phyloP scores from a whole-genome alignment of 2,113 vertebrate species.

The Pantherophis guttatus region DNA sequence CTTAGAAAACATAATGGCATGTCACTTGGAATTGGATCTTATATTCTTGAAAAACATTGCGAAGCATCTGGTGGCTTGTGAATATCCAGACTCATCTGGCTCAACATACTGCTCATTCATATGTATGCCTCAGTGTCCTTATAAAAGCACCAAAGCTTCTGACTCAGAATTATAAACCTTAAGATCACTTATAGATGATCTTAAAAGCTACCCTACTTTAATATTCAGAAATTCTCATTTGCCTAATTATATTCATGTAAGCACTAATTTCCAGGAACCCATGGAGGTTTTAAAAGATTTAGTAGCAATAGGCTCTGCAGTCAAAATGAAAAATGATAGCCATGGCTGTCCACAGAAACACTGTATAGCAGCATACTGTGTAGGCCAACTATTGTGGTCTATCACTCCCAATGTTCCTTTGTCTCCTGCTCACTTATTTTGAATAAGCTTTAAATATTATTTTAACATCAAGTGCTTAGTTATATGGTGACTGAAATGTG shows the following conservation, averaged over 20 bases:
- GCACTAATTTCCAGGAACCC: neutral
- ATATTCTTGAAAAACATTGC: neutral
- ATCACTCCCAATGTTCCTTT: neutral
- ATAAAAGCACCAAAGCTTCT: neutral
- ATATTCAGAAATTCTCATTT: neutral
- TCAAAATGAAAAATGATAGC: neutral
- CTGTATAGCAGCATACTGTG: neutral
- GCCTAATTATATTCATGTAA: neutral
- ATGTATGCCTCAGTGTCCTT: neutral
- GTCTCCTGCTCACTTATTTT: neutral
- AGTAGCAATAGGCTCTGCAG: slow-evolving; percentile 2
- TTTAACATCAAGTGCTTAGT: slow-evolving; percentile 30
- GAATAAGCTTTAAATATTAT: slow-evolving; percentile 27
- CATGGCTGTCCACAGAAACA: neutral
- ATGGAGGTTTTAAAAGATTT: slow-evolving; percentile 12
- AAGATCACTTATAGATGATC: neutral
- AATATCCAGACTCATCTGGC: neutral
- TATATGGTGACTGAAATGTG: slow-evolving; percentile 28
- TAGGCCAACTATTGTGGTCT: neutral
- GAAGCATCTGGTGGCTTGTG: neutral
- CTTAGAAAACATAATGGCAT: neutral
- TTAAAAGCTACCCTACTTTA: neutral
- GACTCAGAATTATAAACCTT: neutral
- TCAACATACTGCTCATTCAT: neutral
- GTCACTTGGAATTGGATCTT: neutral